Base-by-base conservation (phyloP, 2,797 vertebrate species). In the Scyliorhinus canicula region DNA sequence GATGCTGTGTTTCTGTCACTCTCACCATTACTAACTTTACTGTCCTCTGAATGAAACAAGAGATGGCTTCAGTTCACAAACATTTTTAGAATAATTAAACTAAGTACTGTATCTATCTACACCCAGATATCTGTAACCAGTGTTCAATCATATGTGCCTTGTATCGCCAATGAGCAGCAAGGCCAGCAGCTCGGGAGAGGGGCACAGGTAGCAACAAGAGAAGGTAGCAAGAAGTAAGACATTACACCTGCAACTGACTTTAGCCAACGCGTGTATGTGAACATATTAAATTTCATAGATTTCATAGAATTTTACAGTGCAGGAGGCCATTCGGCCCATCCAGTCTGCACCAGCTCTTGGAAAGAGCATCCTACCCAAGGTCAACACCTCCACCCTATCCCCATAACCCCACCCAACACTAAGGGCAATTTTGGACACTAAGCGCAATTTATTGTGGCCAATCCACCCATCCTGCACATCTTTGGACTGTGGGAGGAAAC, bases 1-100 rank as follows among this genome's bases (percentile, higher is more conserved):
- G 96, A 95, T 3, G 95, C 95, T 0, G 96, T 69, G 1, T 95
- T 96, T 95, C 98, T 98, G 9, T 95, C 95, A 1, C 88, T 57
- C 9, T 96, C 91, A 69, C 96, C n/a, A 86, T 95, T 95, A 9
- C 96, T 97, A 95, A 96, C 96, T 95, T 97, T 94, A 94, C 26
- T 97, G 69, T 96, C 97, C 96, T 96, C 95, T 96, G n/a, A 7
- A 95, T 95, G 95, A 55, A 65, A 90, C 16, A 57, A 90, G 35
- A 91, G 57, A 35, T 8, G 40, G 40, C 88, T 91, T 91, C 88
- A 91, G 60, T 91, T 44, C 88, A 26, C 57, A 24, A 11, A 11
- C 24, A 57, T 90, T 90, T 65, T 90, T 60, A 63, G 19, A 57
- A 60, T 3, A n/a, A 40, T 60, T 90, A 21, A 91, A 44, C 12